Evolutionary conservation across 2,113 vertebrate genomes (phyloP), one percentile per base, ranked within the genome.

Genomic region (Elgaria multicarinata): DNA sequence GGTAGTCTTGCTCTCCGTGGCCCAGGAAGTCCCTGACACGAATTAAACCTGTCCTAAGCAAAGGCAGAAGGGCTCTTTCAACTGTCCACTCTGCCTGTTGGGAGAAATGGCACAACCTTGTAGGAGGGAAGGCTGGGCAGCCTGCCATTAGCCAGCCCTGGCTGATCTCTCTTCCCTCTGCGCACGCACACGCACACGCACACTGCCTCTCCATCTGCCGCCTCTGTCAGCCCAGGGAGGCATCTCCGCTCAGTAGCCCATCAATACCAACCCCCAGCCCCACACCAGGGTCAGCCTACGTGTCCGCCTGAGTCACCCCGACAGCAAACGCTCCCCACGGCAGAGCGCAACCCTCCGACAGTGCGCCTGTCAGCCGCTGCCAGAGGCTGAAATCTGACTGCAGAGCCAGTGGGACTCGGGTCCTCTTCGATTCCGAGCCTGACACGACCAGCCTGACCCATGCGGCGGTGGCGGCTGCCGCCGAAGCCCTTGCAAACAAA

Each of bases 401-500:
- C 24, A 3, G 53, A 64, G 71, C 81, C 80, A 26, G 55, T 24
- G 28, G 71, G 69, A 24, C 55, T 26, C 8, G 8, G 33, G 31
- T 83, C 71, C 42, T 66, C 31, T 39, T 76, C 50, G 71, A 39
- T 44, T 66, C 10, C 1, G 42, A 77, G 81, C 31, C 71, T 76
- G 55, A 53, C 42, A 53, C 28, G 10, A 44, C 88, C 44, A 66
- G 81, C 85, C 28, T 12, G 71, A 55, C 80, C 80, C 81, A 64
- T 20, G 39, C 31, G 39, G 64, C 85, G 10, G 62, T 2, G 12
- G 46, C 46, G 4, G 83, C 71, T 16, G 87, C 87, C 58, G 67
- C 78, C 18, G 79, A 39, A 44, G 36, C 53, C 79, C 87, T 88
- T 53, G 28, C 75, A 33, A 89, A 89, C 79, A 89, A 81, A 86